A percentile compares a stretch with the other conserved stretches of the same genome.
phyloP scores from a whole-genome alignment of 2,113 vertebrate species.

The Tachycineta bicolor region DNA sequence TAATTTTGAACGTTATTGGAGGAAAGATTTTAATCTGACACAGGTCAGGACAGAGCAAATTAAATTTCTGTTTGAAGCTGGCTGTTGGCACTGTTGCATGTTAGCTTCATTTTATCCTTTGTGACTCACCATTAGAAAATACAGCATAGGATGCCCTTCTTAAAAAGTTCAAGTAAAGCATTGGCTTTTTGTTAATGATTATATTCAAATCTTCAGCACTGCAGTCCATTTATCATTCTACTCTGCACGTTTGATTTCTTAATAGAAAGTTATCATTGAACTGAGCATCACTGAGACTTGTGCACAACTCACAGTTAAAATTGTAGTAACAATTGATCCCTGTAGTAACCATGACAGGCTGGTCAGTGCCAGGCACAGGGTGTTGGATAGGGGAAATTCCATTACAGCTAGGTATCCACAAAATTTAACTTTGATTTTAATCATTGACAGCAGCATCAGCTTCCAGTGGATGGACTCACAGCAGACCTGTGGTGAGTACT shows the following conservation, averaged over 20 bases:
- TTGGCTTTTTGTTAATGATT: not conserved
- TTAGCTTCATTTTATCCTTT: not conserved
- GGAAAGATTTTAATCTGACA: not conserved
- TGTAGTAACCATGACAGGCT: not conserved
- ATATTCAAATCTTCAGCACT: not conserved
- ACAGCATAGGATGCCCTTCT: not conserved
- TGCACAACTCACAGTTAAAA: not conserved
- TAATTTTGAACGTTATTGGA: not conserved
- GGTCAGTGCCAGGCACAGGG: accelerated
- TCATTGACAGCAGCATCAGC: not conserved
- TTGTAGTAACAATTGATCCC: not conserved
- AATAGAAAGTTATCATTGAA: not conserved
- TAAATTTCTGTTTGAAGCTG: conserved; percentile 12
- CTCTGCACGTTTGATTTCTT: not conserved
- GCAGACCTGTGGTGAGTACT: not conserved
- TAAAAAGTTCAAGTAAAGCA: not conserved
- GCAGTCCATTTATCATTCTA: not conserved
- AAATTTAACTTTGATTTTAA: not conserved
- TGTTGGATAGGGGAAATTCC: not conserved
- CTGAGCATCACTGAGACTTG: accelerated
- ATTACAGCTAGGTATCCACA: not conserved
- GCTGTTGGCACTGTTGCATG: not conserved
- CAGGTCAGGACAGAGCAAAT: not conserved
- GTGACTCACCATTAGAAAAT: not conserved
- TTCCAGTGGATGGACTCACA: not conserved